phyloP scores from a whole-genome alignment of 2,888 invertebrate species.

The Eupithecia inturbata region DNA sequence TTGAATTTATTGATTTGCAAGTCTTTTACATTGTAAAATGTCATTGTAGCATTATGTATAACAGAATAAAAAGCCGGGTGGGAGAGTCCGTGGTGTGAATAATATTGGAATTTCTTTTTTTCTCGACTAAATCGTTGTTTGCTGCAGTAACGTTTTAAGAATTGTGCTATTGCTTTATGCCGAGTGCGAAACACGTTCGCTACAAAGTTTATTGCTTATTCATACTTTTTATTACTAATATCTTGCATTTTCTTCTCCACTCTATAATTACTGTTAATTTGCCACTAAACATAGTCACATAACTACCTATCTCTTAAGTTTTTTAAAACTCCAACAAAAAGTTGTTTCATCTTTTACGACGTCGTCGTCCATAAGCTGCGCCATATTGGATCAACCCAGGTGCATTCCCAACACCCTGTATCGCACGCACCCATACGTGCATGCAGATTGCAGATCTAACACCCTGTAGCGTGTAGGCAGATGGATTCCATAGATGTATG shows the following conservation, averaged over 20 bases:
- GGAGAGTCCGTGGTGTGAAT: too few species aligned
- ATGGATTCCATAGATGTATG: neutral
- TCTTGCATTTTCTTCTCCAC: neutral
- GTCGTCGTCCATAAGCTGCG: neutral
- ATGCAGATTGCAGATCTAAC: neutral
- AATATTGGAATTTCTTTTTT: too few species aligned
- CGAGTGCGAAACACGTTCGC: neutral
- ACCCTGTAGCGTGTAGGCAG: neutral
- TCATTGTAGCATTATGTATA: too few species aligned
- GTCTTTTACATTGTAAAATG: too few species aligned
- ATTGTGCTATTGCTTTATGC: too few species aligned
- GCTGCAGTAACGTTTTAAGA: too few species aligned
- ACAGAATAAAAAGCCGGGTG: too few species aligned
- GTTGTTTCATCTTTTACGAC: neutral
- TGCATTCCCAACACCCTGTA: conserved; percentile 2
- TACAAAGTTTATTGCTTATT: neutral
- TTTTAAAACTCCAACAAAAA: neutral
- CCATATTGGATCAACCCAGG: neutral
- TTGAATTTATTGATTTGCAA: too few species aligned
- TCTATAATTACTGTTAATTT: neutral
- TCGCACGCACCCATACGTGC: neutral
- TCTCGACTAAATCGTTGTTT: too few species aligned
- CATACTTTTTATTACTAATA: neutral
- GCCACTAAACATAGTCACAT: neutral
- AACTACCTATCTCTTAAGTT: neutral